Evolutionary conservation across 2,797 vertebrate genomes (phyloP), one percentile per base, ranked within the genome.

Genomic region (Phyllotis vaccarum): DNA sequence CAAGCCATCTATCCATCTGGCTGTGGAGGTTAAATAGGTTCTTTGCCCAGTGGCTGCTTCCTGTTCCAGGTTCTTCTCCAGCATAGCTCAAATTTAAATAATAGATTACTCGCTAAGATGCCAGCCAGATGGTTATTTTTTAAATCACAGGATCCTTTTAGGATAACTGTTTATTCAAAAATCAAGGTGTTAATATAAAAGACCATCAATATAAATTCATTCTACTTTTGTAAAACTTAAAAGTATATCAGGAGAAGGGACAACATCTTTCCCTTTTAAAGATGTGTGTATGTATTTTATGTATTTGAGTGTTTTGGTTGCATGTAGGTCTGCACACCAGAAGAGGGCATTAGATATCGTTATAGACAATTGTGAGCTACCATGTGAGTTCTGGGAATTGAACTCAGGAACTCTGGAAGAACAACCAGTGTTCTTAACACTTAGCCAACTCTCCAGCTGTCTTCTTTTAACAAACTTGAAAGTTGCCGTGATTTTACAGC

Each of bases 161-260:
- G 37, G 62, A 46, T 72, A 56, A 91, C 37, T 93, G 0, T 64
- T 95, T 96, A 78, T 37, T 16, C 58, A 75, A 86, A 81, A 75
- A 85, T 66, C 21, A 24, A 95, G n/a, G 1, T 81, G 76, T 52
- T 86, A 68, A 40, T 91, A 21, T 94, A 54, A 80, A 93, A 93
- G 10, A 82, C 13, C n/a, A 52, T 68, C 93, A 86, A 90, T 86
- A 88, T 89, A 95, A 86, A 34, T 75, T 31, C 34, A 79, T 89
- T 56, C 13, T 74, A n/a, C 49, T 86, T 96, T 95, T 95, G 75
- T 43, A 91, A 68, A 89, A 79, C 79, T 72, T 87, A 52, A 37
- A 60, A 27, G 83, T 94, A 10, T 92, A 74, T 54, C 16, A 21
- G 43, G 75, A 52, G 31, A 54, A 16, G 66, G 24, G 37, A 43